Evolutionary conservation across 2,888 invertebrate species (phyloP), one percentile per base, ranked within the genome.

Genomic region (Drosophila quinaria): DNA sequence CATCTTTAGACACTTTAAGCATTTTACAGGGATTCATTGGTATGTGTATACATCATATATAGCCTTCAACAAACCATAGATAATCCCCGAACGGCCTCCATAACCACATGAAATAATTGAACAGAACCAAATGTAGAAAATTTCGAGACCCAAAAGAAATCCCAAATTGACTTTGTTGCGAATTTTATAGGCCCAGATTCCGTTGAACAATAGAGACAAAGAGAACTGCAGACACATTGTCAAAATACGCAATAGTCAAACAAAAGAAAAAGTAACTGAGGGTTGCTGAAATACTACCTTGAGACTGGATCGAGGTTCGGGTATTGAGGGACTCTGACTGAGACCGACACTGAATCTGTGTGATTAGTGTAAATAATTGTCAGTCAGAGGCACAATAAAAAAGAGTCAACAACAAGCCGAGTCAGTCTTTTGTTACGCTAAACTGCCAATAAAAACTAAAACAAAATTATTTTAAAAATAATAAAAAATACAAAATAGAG

Each of bases 401-500:
- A 62, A 49, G 78, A 87, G 80, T 82, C 77, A 82, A 85, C 78
- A 70, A 59, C 56, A 64, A 59, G 17, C 31, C 59, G 54, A 41
- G 47, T 35, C 44, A 31, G 39, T 13, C 73, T 70, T 77, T 89
- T 89, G 89, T 90, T 78, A 56, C 69, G 73, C 81, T 87, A 85
- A 87, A 88, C 76, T 90, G 87, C 86, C 90, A 88, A 88, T 88
- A 88, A 88, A 88, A 90, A 77, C 77, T 85, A 79, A 87, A 81
- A 85, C 80, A 89, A 73, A 89, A 82, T 84, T 88, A 81, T 83
- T 83, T 85, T 68, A 76, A 84, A 89, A 89, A 81, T 67, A 50
- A 52, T 46, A 63, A 55, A 60, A 33, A 51, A 41, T n/a, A 25
- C 8, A 25, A 1, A 6, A 29, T 29, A 8, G 29, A 11, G 22